A percentile compares a stretch with the other conserved stretches of the same genome.
These are phyloP conservation scores for Ptiloglossa arizonensis DNA, from an alignment of 1,140 invertebrate genomes.

Conservation along the genomic window DNA sequence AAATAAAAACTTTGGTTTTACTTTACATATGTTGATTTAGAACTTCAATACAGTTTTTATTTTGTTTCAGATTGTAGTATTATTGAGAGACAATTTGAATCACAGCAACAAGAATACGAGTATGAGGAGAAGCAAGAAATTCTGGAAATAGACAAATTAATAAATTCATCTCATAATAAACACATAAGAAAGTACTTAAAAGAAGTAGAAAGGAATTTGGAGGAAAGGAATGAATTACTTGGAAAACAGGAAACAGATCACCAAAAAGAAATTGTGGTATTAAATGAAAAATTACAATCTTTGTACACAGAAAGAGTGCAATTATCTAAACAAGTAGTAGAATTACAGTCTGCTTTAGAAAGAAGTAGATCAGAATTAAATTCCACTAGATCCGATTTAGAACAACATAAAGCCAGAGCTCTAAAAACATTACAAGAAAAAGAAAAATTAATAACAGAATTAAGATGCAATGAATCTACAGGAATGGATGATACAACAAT, in stretches of 20 bases:
- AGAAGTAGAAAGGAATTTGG: conserved; percentile 58
- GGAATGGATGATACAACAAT: conserved; percentile 75
- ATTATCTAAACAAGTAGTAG: conserved; percentile 74
- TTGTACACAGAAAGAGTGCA: conserved; percentile 73
- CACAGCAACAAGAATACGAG: conserved; percentile 15
- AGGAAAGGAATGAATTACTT: conserved; percentile 70
- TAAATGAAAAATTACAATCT: conserved; percentile 73
- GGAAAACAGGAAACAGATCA: conserved; percentile 73
- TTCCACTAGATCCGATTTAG: conserved; percentile 84
- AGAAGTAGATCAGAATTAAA: conserved; percentile 84
- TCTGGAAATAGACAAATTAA: conserved; percentile 8
- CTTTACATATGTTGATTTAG: neutral
- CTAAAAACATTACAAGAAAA: conserved; percentile 90
- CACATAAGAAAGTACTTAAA: conserved; percentile 49
- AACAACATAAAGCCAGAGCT: conserved; percentile 88
- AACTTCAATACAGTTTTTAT: neutral
- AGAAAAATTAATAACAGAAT: conserved; percentile 87
- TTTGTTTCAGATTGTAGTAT: conserved; percentile 10
- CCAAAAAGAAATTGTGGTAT: conserved; percentile 72
- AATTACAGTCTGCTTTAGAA: conserved; percentile 80
- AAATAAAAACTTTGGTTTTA: neutral
- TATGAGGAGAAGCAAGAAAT: conserved; percentile 18
- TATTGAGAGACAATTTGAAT: conserved; percentile 2
- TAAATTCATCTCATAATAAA: conserved; percentile 45
- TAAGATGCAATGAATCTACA: conserved; percentile 80